Evolutionary conservation across 2,888 invertebrate genomes (phyloP).

Genomic region (Drosophila trichaetosa): DNA sequence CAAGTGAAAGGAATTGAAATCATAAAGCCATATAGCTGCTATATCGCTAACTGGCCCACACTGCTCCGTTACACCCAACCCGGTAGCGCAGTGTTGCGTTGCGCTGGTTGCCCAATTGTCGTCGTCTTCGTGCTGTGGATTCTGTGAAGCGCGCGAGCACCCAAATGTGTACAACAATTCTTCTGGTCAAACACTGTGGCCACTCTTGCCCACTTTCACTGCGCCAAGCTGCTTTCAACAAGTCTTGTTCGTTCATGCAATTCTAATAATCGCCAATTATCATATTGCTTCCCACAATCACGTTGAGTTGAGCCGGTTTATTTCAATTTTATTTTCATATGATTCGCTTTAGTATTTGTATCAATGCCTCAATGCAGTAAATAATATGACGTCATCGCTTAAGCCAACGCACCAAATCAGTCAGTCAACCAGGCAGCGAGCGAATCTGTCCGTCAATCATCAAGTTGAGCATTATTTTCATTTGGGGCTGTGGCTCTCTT

Average conservation of each 20-base stretch:
- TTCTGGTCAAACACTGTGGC: slow-evolving; percentile 8
- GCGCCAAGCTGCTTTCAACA: slow-evolving; percentile 47
- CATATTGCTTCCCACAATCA: slow-evolving; percentile 53
- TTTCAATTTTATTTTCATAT: not conserved
- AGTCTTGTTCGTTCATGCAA: slow-evolving; percentile 58
- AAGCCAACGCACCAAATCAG: slow-evolving; percentile 22
- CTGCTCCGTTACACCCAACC: slow-evolving; percentile 74
- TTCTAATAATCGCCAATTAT: slow-evolving; percentile 73
- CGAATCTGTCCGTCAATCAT: slow-evolving; percentile 16
- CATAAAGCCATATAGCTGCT: slow-evolving; percentile 75
- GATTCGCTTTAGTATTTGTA: slow-evolving; percentile 33
- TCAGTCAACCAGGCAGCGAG: slow-evolving; percentile 21
- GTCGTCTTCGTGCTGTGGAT: slow-evolving; percentile 22
- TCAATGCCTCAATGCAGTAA: slow-evolving; percentile 41
- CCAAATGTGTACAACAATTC: slow-evolving; percentile 37
- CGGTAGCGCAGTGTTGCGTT: slow-evolving; percentile 78
- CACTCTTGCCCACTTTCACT: slow-evolving; percentile 65
- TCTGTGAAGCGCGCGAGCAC: slow-evolving; percentile 37
- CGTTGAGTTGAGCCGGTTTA: slow-evolving; percentile 54
- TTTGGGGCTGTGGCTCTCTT: slow-evolving; percentile 41
- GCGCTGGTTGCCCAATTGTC: slow-evolving; percentile 52
- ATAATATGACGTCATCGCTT: slow-evolving; percentile 48
- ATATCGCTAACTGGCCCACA: slow-evolving; percentile 70
- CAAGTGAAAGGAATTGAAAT: slow-evolving; percentile 72
- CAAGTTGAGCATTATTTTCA: slow-evolving; percentile 27